Base-by-base conservation (phyloP, 2,113 vertebrate genomes). In the Catharus minimus region DNA sequence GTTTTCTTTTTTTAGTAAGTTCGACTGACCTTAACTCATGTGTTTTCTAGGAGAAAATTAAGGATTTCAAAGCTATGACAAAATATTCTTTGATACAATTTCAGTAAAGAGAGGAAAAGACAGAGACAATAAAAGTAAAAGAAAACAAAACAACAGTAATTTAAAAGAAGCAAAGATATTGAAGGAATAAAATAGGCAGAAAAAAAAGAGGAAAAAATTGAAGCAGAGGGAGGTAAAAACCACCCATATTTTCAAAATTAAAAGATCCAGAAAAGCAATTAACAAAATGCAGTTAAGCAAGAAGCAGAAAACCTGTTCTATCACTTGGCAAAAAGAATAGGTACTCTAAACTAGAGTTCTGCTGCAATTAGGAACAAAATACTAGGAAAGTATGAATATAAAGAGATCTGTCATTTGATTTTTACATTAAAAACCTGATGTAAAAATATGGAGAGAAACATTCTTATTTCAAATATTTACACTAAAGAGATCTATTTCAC, bases 381-480 rank as follows among this genome's bases (percentile, higher is more conserved):
- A 14, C 10, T 21, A 56, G 8, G 36, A 50, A 87, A 57, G 23
- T 57, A 61, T 14, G 60, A 83, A 56, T 32, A 30, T 12, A 57
- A 64, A 53, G 28, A 88, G 41, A 82, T 43, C 41, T 58, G 22
- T 12, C 21, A 43, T 57, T n/a, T 75, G 46, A 73, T 89, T 89
- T 87, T 85, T 56, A 28, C 62, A 69, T 67, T 50, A 58, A 89
- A 86, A 92, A 24, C 4, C 13, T 73, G 22, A 52, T 79, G 23
- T 13, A 73, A 79, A 93, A 87, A 64, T 55, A 85, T 2, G 2
- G 15, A 85, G 2, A 17, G 21, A 79, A 82, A 41, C 4, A 12
- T 47, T 85, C 27, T 13, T 69, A 8, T 73, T 93, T 92, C 55
- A 89, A 87, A 93, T 72, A 83, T 89, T 90, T 84, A 82, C 62